These are phyloP conservation scores for Caenorhabditis virilis DNA, from an alignment of 2,888 invertebrate species.

Conservation along the genomic window DNA sequence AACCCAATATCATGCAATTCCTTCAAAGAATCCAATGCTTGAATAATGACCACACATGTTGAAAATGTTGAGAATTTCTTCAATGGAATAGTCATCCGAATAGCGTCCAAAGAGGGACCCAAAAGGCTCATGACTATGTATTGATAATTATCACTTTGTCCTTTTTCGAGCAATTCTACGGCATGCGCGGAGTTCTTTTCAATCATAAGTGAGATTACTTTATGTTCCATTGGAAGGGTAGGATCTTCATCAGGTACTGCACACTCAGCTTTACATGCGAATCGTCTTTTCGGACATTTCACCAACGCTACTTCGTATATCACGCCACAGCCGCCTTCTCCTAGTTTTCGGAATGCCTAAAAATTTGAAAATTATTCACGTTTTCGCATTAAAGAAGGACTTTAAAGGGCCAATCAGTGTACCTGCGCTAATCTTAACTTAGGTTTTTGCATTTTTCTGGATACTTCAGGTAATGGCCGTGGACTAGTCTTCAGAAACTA, in stretches of 20 bases:
- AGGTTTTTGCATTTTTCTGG: too few relatives aligned
- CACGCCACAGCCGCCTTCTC: slow-evolving; percentile 47
- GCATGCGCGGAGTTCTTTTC: slow-evolving; percentile 29
- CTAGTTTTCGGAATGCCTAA: slow-evolving; percentile 43
- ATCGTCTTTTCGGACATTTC: slow-evolving; percentile 19
- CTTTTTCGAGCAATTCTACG: slow-evolving; percentile 31
- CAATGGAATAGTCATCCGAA: slow-evolving; percentile 23
- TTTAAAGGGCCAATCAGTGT: too few relatives aligned
- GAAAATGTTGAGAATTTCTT: slow-evolving; percentile 39
- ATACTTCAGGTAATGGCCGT: too few relatives aligned
- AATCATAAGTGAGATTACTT: slow-evolving; percentile 32
- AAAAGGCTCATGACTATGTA: slow-evolving; percentile 44
- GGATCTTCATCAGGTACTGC: slow-evolving; percentile 38
- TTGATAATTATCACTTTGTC: slow-evolving; percentile 36
- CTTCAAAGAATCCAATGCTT: slow-evolving; percentile 48
- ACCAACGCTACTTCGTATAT: slow-evolving; percentile 43
- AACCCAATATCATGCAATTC: slow-evolving; percentile 52
- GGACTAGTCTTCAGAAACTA: too few relatives aligned
- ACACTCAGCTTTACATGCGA: slow-evolving; percentile 45
- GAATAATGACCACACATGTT: slow-evolving; percentile 33
- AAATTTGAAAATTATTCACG: too few relatives aligned
- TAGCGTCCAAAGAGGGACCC: slow-evolving; percentile 41
- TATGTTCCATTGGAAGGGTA: slow-evolving; percentile 38
- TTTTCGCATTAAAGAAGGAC: too few relatives aligned
- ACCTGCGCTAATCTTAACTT: too few relatives aligned